Evolutionary conservation across 2,797 vertebrate species (phyloP).

Genomic region (Mus spretus): DNA sequence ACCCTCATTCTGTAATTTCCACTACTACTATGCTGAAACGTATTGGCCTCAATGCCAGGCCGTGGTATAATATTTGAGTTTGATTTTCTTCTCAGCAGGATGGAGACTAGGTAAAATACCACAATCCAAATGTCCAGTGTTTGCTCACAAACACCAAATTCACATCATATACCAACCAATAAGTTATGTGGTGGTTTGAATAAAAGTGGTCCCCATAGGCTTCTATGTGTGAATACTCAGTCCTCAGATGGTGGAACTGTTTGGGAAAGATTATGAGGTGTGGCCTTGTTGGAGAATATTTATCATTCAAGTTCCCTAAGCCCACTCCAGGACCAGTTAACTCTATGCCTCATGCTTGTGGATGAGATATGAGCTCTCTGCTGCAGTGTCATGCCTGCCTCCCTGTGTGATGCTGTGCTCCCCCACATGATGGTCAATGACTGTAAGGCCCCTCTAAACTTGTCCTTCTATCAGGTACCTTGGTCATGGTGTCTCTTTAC

Average conservation of each 20-base stretch:
- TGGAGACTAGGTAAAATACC: constrained; percentile 26
- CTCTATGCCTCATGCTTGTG: neutral
- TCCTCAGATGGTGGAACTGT: neutral
- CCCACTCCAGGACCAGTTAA: neutral
- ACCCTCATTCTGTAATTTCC: neutral
- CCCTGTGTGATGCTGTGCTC: neutral
- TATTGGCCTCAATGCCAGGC: neutral
- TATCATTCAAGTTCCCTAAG: neutral
- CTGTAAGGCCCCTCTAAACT: neutral
- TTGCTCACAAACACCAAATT: constrained; percentile 34
- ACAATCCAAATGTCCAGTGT: neutral
- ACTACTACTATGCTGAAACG: constrained; percentile 9
- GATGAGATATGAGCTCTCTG: neutral
- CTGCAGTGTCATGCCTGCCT: neutral
- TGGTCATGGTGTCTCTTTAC: neutral
- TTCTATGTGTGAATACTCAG: neutral
- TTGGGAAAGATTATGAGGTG: neutral
- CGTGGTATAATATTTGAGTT: neutral
- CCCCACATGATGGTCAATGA: neutral
- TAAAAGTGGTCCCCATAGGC: neutral
- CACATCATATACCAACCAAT: neutral
- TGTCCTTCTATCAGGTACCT: neutral
- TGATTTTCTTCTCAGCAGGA: neutral
- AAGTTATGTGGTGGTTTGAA: neutral
- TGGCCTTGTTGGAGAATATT: neutral